phyloP scores from a whole-genome alignment of 2,797 vertebrate species.

The Phoebastria nigripes region DNA sequence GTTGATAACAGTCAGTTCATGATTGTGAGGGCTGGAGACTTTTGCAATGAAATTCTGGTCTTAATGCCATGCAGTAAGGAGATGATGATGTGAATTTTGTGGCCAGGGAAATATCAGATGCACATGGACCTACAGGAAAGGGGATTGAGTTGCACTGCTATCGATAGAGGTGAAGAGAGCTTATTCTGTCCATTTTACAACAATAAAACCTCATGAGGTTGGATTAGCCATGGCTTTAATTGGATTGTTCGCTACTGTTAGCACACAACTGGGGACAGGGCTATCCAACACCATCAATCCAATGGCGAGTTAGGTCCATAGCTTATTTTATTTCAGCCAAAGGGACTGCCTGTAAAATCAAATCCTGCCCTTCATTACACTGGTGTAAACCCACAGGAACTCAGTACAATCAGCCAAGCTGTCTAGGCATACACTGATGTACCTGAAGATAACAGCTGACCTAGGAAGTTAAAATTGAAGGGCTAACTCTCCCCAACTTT shows the following conservation, averaged over 20 bases:
- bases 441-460: not conserved
- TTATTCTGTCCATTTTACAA: not conserved
- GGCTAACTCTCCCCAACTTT: not conserved
- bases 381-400: not conserved
- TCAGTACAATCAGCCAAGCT: not conserved
- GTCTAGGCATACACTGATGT: not conserved
- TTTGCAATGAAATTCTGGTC: not conserved
- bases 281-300: not conserved
- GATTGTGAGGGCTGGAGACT: rapidly evolving
- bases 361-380: not conserved
- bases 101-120: rapidly evolving
- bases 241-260: not conserved
- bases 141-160: not conserved
- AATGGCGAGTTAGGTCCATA: rapidly evolving
- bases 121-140: not conserved
- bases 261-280: not conserved
- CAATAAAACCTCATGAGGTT: not conserved
- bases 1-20: not conserved
- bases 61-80: rapidly evolving
- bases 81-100: not conserved
- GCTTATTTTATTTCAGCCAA: not conserved
- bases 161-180: not conserved
- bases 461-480: not conserved
- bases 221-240: not conserved
- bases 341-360: not conserved